A percentile compares a stretch with the other conserved stretches of the same genome.
Conservation (phyloP, 2,113 vertebrate species). For the Calidris pygmaea region DNA sequence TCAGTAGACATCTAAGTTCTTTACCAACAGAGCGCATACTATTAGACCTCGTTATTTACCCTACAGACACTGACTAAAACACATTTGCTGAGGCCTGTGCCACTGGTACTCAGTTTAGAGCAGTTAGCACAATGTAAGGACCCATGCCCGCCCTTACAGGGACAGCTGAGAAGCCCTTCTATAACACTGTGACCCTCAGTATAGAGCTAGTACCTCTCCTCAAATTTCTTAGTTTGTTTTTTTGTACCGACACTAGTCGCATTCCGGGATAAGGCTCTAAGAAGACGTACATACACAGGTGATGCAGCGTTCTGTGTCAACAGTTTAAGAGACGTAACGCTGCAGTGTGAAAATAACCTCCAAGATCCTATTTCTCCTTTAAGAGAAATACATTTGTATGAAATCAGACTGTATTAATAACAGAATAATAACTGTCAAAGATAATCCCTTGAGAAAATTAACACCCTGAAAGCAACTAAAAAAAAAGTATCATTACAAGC, state of each 20-base stretch:
- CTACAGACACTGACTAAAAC: not conserved
- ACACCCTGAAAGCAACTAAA: not conserved
- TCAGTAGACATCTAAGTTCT: not conserved
- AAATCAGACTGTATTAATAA: not conserved
- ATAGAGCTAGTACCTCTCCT: not conserved
- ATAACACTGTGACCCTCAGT: fast-evolving
- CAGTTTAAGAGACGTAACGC: not conserved
- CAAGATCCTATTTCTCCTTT: fast-evolving
- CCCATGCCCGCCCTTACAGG: fast-evolving
- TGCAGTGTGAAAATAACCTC: not conserved
- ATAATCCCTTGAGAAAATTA: not conserved
- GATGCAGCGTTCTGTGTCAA: not conserved
- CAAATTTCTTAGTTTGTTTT: not conserved
- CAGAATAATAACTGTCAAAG: not conserved
- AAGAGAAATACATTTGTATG: not conserved
- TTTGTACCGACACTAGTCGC: not conserved
- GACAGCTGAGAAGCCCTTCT: not conserved
- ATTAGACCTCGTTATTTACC: not conserved
- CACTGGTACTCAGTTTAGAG: not conserved
- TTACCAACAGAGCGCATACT: fast-evolving
- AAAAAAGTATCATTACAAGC: not conserved
- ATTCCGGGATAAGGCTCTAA: not conserved
- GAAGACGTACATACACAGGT: not conserved
- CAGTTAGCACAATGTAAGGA: fast-evolving
- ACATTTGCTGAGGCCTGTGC: not conserved